phyloP scores from a whole-genome alignment of 2,797 vertebrate genomes.

The Epinephelus malabaricus region DNA sequence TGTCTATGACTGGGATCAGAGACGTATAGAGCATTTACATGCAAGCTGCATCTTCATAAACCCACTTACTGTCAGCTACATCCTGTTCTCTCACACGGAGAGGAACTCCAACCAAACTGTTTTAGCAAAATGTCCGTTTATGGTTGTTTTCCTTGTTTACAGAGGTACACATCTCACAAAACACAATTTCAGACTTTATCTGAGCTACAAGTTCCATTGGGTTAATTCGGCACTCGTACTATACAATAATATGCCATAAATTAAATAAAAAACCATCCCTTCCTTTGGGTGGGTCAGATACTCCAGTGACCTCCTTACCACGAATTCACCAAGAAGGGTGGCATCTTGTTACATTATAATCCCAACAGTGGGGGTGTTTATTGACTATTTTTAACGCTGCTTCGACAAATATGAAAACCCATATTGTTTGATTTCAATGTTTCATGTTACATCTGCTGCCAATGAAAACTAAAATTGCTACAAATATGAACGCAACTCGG shows the following conservation, averaged over 20 bases:
- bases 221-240: background rate
- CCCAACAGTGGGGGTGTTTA: background rate
- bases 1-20: background rate
- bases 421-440: background rate
- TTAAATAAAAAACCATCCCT: background rate
- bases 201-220: too few relatives aligned
- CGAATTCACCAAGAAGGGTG: background rate
- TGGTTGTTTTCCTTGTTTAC: rapidly evolving
- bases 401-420: rapidly evolving
- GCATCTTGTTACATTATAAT: background rate
- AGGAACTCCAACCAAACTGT: background rate
- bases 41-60: background rate
- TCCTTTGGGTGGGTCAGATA: too few relatives aligned
- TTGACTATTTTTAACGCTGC: too few relatives aligned
- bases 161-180: background rate
- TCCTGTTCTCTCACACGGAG: background rate
- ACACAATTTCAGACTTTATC: background rate
- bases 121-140: rapidly evolving
- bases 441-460: background rate
- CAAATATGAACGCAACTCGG: background rate
- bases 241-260: background rate
- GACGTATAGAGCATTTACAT: background rate
- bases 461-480: background rate
- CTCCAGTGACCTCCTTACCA: background rate
- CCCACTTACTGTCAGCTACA: background rate